These are phyloP conservation scores for Scaptomyza reducta DNA, from an alignment of 2,888 invertebrate genomes.

Conservation along the genomic window DNA sequence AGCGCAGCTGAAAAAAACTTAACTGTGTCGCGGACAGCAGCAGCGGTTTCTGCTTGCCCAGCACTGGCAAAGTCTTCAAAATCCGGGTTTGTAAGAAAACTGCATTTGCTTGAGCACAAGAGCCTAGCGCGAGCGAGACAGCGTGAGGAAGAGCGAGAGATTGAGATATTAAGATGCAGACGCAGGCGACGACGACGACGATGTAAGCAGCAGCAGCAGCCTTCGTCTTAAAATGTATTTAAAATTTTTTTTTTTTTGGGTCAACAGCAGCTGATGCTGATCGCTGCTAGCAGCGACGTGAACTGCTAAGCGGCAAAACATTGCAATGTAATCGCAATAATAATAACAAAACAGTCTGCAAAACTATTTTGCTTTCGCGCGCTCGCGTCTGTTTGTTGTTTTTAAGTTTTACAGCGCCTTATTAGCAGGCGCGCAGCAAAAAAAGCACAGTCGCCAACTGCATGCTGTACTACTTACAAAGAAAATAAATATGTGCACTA, in stretches of 20 bases:
- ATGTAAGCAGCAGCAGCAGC: constrained; percentile 40
- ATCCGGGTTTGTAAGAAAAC: constrained; percentile 80
- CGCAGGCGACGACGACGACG: neutral
- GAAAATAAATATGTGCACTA: constrained; percentile 56
- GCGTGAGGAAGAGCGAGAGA: constrained; percentile 15
- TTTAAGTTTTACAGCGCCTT: constrained; percentile 82
- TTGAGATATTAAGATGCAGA: constrained; percentile 7
- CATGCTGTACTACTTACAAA: constrained; percentile 64
- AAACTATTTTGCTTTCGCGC: constrained; percentile 56
- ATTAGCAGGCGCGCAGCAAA: constrained; percentile 79
- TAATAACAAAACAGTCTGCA: constrained; percentile 29
- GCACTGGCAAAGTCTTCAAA: constrained; percentile 81
- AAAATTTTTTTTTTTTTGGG: constrained; percentile 64
- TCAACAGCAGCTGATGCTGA: constrained; percentile 35
- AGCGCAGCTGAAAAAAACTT: constrained; percentile 27
- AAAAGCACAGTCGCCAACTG: constrained; percentile 46
- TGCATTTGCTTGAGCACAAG: constrained; percentile 46
- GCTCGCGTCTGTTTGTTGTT: constrained; percentile 77
- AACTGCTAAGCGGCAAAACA: constrained; percentile 24
- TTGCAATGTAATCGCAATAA: constrained; percentile 45
- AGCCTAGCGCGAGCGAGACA: constrained; percentile 24
- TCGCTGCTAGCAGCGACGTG: constrained; percentile 13
- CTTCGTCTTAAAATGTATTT: constrained; percentile 49
- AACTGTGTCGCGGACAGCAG: constrained; percentile 61
- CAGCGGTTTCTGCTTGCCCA: constrained; percentile 78